Evolutionary conservation across 2,113 vertebrate genomes (phyloP), one percentile per base, ranked within the genome.

Genomic region (Collichthys lucidus): DNA sequence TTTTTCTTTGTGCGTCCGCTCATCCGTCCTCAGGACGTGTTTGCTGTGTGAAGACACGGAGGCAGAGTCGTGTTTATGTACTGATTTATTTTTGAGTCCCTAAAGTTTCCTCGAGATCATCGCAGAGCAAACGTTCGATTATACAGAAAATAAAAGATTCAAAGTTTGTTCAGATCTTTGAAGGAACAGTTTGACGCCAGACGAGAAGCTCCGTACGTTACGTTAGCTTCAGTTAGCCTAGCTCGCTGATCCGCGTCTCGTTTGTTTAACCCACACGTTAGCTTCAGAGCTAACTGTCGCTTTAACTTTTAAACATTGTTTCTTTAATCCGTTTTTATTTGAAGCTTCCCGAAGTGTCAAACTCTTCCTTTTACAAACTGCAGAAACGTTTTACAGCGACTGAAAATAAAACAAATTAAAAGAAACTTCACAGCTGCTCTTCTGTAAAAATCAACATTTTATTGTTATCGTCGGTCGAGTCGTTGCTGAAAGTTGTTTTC

Each of bases 401-500:
- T 29, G 2, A 14, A 68, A 62, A 22, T 29, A 79, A 63, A 11
- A 57, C 62, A 53, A 64, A 22, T 71, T 14, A 22, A 71, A 44
- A 69, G n/a, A 15, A 40, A 59, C 14, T n/a, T 66, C 50, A 47
- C 57, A 64, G 68, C 47, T 35, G 64, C 16, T 59, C 11, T 44
- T 66, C 53, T 68, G 49, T 73, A 94, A 94, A 95, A 67, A n/a
- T 94, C 94, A 56, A 5, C 24, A 14, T 31, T 31, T 44, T 7
- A 89, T 94, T n/a, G n/a, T n/a, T n/a, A n/a, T n/a, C n/a, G n/a
- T n/a, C n/a, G n/a, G n/a, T n/a, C 90, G 94, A 94, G 95, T 89
- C 92, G 91, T 93, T 94, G 77, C 94, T 92, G 92, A 91, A 94
- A 95, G 95, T 93, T 95, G 90, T 92, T 96, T 95, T 86, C 86